Evolutionary conservation across 2,797 vertebrate genomes (phyloP).

Genomic region (Sebastes diploproa): DNA sequence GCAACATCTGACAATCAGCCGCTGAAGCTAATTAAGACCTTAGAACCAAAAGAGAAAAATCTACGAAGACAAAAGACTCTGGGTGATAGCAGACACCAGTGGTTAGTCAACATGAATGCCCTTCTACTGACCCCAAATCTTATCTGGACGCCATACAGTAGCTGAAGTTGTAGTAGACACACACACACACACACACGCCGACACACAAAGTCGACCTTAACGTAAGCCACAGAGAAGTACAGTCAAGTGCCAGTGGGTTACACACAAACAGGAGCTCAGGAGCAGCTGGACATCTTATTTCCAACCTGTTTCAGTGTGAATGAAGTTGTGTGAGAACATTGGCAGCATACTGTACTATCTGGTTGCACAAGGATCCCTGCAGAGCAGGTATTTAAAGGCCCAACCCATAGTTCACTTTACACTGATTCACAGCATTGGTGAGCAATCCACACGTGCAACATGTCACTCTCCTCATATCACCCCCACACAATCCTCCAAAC

Average conservation of each 20-base stretch:
- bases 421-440: conserved; percentile 29
- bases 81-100: background rate
- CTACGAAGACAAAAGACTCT: no score
- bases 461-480: conserved; percentile 25
- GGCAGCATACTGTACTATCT: background rate
- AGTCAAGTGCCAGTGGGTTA: background rate
- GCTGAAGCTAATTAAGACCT: background rate
- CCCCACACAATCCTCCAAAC: background rate
- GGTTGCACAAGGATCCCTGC: conserved; percentile 10
- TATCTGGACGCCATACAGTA: conserved; percentile 30
- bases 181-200: background rate
- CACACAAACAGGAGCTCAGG: background rate
- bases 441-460: conserved; percentile 25
- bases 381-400: conserved; percentile 40
- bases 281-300: background rate
- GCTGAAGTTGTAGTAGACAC: background rate
- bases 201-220: background rate
- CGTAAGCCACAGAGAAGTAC: background rate
- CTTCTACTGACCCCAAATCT: conserved; percentile 49
- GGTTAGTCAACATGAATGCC: background rate
- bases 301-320: background rate
- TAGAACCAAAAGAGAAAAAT: background rate
- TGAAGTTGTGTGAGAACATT: background rate
- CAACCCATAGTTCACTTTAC: conserved; percentile 21
- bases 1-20: background rate